Evolutionary conservation across 2,888 invertebrate species (phyloP).

Genomic region (Vandiemenella viatica): DNA sequence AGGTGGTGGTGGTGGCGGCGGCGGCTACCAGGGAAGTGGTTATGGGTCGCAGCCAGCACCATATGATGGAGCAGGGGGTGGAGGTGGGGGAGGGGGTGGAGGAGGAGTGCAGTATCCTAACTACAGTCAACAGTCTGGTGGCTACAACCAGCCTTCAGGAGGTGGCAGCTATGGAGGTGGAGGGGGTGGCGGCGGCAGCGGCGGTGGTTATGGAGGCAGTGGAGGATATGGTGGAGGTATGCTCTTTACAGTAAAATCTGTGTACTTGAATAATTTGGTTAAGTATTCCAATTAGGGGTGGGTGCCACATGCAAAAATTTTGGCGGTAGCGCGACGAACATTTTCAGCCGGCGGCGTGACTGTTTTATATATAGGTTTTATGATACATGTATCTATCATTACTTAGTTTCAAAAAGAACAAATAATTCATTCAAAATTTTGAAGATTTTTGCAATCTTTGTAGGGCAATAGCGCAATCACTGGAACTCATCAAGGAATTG

Average conservation of each 20-base stretch:
- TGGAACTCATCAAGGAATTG: too few relatives aligned
- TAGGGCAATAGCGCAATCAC: too few relatives aligned
- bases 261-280: too few relatives aligned
- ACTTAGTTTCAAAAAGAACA: not conserved
- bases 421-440: too few relatives aligned
- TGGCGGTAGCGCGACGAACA: too few relatives aligned
- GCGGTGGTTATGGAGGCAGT: constrained; percentile 20
- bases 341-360: too few relatives aligned
- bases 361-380: too few relatives aligned
- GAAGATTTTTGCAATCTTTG: too few relatives aligned
- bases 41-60: constrained; percentile 12
- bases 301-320: not conserved
- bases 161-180: constrained; percentile 11
- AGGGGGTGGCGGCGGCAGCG: constrained; percentile 13
- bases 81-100: constrained; percentile 34
- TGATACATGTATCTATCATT: too few relatives aligned
- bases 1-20: too few relatives aligned
- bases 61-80: constrained; percentile 28
- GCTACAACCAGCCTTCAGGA: constrained; percentile 19
- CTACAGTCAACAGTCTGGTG: constrained; percentile 19
- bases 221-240: constrained; percentile 25
- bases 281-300: too few relatives aligned
- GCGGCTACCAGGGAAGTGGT: constrained; percentile 13
- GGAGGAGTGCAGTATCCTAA: constrained; percentile 20
- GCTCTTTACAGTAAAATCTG: constrained; percentile 26